Conservation (phyloP, 2,797 vertebrate genomes). For the Myotis planiceps region DNA sequence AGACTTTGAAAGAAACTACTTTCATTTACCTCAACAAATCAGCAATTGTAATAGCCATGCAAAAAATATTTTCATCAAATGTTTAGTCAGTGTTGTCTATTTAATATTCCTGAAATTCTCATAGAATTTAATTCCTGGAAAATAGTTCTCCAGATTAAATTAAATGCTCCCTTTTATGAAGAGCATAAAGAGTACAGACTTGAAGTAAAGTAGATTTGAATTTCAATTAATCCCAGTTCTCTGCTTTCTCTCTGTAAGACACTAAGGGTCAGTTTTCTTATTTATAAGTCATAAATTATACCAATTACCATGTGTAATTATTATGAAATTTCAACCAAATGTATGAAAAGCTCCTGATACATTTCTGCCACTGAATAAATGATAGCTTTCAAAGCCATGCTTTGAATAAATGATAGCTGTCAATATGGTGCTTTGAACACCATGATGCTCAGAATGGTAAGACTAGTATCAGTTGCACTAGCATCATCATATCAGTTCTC, state of each 20-base stretch:
- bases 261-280: background rate
- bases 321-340: background rate
- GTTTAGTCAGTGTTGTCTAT: background rate
- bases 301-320: background rate
- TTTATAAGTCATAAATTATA: background rate
- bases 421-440: background rate
- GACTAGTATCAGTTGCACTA: background rate
- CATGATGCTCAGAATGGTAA: background rate
- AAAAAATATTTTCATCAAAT: background rate
- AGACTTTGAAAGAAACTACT: constrained; percentile 3
- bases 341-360: background rate
- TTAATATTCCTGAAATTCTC: constrained; percentile 2
- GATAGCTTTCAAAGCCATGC: background rate
- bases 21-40: background rate
- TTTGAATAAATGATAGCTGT: background rate
- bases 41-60: background rate
- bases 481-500: background rate
- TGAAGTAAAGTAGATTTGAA: background rate
- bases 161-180: background rate
- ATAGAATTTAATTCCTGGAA: background rate
- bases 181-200: background rate
- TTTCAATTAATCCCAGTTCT: background rate
- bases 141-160: background rate
- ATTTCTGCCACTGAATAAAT: background rate
- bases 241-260: background rate